Base-by-base conservation (phyloP, 2,113 vertebrate genomes). In the Nesogale talazaci region DNA sequence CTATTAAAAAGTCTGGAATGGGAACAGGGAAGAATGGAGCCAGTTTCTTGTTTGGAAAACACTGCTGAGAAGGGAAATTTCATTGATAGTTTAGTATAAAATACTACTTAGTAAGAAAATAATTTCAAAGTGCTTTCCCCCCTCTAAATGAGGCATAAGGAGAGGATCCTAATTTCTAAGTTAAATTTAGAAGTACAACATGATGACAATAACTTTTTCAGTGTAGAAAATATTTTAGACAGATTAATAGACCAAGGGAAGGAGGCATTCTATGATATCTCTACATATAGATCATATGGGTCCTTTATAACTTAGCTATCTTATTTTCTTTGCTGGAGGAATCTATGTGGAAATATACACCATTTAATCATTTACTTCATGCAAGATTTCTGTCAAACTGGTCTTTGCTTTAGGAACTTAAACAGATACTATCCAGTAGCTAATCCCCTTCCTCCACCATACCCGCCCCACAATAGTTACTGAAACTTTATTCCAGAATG, bases 221-320 rank as follows among this genome's bases (percentile, higher is more conserved):
- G 29, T 29, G 17, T 59, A 89, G 31, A 6, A 88, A 78, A 34
- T 46, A 74, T 86, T 94, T 93, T 27, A 67, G 56, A 82, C 90
- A 95, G 63, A 42, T 57, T 61, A 67, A 56, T 70, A 83, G 36
- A 89, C 34, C 25, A 83, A 87, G 56, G 8, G 78, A 91, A 95
- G 40, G 36, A 91, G 57, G 80, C 1, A 63, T 72, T 70, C 57
- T 59, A 77, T 29, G 67, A 56, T 56, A 34, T 92, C 12, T 16
- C 67, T 86, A 91, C 70, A 40, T 75, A 74, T 22, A 84, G 22
- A 42, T 2, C 38, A 80, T 17, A 82, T 56, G 75, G 75, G n/a
- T 77, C n/a, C 19, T 82, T 91, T 83, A 57, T 11, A 75, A 90
- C 69, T 10, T 19, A 10, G 4, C 56, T 31, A 40, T 22, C 6